Percentiles rank a stretch among this genome's conserved stretches.
phyloP scores from a whole-genome alignment of 2,113 vertebrate species.

The Anser cygnoides region DNA sequence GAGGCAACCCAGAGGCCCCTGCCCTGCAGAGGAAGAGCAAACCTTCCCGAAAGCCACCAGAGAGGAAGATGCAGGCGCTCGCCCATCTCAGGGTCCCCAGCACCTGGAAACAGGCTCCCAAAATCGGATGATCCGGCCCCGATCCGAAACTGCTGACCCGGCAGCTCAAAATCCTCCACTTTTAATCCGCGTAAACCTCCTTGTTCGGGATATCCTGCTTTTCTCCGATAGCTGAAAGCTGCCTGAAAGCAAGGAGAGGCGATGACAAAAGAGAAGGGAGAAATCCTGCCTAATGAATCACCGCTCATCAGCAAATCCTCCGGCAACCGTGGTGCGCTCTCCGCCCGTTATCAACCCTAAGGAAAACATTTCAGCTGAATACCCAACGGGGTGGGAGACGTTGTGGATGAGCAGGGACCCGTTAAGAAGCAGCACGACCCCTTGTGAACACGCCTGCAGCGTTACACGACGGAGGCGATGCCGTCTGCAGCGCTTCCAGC shows the following conservation, averaged over 20 bases:
- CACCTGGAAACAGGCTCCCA: not conserved
- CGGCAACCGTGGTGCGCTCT: not conserved
- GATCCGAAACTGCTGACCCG: not conserved
- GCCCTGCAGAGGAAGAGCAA: not conserved
- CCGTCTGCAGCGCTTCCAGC: not conserved
- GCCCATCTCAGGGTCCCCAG: not conserved
- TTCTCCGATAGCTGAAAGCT: not conserved
- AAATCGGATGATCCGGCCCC: not conserved
- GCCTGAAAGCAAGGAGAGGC: not conserved
- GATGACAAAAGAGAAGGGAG: not conserved
- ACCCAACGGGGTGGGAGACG: not conserved
- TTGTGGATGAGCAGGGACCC: not conserved
- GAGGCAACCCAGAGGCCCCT: not conserved
- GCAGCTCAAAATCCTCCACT: not conserved
- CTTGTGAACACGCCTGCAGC: not conserved
- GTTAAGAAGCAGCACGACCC: not conserved
- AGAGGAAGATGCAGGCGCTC: not conserved
- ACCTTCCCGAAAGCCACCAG: not conserved
- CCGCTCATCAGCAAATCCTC: conserved; percentile 30
- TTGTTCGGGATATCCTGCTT: not conserved
- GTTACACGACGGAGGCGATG: not conserved
- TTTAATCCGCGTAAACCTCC: conserved; percentile 24
- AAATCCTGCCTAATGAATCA: conserved; percentile 1
- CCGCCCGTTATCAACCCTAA: not conserved
- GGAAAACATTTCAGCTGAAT: not conserved